Percentiles rank a stretch among this genome's conserved stretches.
Conservation (phyloP, 1,140 invertebrate genomes). For the Hylyphantes graminicola region DNA sequence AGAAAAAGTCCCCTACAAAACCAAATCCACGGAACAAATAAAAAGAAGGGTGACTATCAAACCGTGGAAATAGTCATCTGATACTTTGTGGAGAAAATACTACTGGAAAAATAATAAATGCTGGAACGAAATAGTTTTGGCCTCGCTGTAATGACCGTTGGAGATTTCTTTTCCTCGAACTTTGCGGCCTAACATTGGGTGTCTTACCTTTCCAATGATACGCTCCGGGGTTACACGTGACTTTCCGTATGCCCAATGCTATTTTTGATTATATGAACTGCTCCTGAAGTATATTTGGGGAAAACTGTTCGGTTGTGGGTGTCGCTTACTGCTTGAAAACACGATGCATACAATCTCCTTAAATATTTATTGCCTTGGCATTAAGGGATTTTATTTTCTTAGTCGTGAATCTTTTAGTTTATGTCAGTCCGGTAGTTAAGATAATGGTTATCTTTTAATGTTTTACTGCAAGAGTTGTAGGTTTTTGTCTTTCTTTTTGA, state of each 20-base stretch:
- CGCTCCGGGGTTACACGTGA: neutral
- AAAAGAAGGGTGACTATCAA: conserved; percentile 12
- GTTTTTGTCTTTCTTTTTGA: too few relatives aligned
- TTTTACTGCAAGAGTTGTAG: too few relatives aligned
- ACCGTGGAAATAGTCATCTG: conserved; percentile 30
- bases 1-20: neutral
- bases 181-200: conserved; percentile 11
- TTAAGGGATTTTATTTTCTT: too few relatives aligned
- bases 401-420: too few relatives aligned
- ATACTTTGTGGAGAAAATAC: conserved; percentile 5
- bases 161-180: conserved; percentile 23
- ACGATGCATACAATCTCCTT: too few relatives aligned
- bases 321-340: too few relatives aligned
- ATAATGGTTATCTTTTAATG: too few relatives aligned
- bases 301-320: too few relatives aligned
- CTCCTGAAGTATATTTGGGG: too few relatives aligned
- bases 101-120: neutral
- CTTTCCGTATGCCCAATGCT: conserved; percentile 6
- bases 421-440: too few relatives aligned
- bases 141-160: conserved; percentile 37
- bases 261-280: conserved; percentile 24
- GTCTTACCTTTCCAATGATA: conserved; percentile 26
- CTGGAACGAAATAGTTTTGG: conserved; percentile 41
- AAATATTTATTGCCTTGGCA: too few relatives aligned
- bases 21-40: neutral